Conservation (phyloP, 1,140 invertebrate genomes). For the Venustaconcha ellipsiformis region DNA sequence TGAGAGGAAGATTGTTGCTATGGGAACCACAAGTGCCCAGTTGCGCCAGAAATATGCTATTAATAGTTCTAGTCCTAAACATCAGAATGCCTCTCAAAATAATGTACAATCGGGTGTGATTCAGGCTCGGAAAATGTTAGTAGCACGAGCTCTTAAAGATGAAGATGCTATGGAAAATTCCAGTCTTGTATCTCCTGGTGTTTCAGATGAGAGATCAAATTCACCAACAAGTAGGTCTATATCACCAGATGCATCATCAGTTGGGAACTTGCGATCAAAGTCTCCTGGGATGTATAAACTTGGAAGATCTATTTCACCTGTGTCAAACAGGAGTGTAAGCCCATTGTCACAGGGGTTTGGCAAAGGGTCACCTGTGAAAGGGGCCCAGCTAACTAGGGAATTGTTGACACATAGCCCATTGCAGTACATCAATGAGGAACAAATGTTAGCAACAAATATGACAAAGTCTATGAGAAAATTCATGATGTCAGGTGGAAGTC, state of each 20-base stretch:
- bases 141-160: slow-evolving; percentile 28
- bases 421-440: slow-evolving; percentile 18
- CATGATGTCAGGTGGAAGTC: slow-evolving; percentile 14
- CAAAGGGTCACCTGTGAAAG: not conserved
- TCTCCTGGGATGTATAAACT: slow-evolving; percentile 5
- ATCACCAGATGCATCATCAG: slow-evolving; percentile 4
- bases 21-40: slow-evolving; percentile 31
- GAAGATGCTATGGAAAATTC: slow-evolving; percentile 15
- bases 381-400: not conserved
- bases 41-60: slow-evolving; percentile 28
- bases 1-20: slow-evolving; percentile 21
- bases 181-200: not conserved
- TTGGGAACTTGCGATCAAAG: slow-evolving; percentile 1
- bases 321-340: slow-evolving; percentile 16
- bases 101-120: slow-evolving; percentile 7
- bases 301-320: slow-evolving; percentile 15
- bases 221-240: slow-evolving; percentile 6
- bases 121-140: slow-evolving; percentile 19
- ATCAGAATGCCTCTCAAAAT: not conserved
- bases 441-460: slow-evolving; percentile 29
- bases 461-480: slow-evolving; percentile 35
- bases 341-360: not conserved
- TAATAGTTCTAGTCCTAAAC: slow-evolving; percentile 25
- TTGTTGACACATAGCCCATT: slow-evolving; percentile 1
- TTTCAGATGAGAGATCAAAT: no score